Evolutionary conservation across 1,140 invertebrate genomes (phyloP), one percentile per base, ranked within the genome.

Genomic region (Drosophila sproati): DNA sequence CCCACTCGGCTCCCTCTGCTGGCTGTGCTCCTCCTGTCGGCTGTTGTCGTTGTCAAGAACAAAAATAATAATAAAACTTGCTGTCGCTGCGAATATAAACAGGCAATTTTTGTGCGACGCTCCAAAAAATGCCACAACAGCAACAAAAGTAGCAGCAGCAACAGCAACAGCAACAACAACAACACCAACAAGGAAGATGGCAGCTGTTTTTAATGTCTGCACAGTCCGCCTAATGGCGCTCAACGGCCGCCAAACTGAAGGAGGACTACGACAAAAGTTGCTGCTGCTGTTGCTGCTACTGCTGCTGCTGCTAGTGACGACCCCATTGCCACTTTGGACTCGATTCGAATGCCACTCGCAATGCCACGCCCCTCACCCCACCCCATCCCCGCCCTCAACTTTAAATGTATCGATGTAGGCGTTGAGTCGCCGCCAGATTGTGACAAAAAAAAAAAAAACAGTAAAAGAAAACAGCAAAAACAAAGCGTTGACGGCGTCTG

Each of bases 31-130:
- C 61, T 57, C 51, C 64, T 48, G 55, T 56, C 56, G 41, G 61
- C 69, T 59, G 68, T 67, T 81, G 79, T 76, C 77, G 79, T 88
- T 87, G 82, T 87, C 83, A 87, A 82, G 73, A 88, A 87, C 79
- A 82, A 87, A 87, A 87, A 88, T 87, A 82, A 82, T 88, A 87
- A 87, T 87, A 87, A 87, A 87, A 87, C 82, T 87, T 88, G 83
- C 83, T 87, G 83, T 87, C 83, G 79, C 83, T 87, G 83, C 83
- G 83, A 87, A 87, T 88, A 87, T 87, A 87, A 87, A 87, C 82
- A 87, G 83, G 83, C 83, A 87, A 88, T 87, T 87, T 88, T 82
- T 82, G 83, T 82, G 70, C 69, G 63, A 29, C 68, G 59, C 56
- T 62, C 54, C 62, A 86, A 80, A 87, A 82, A 82, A 66, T 80